phyloP scores from a whole-genome alignment of 2,888 invertebrate species.

The Neoitamus cyanurus region DNA sequence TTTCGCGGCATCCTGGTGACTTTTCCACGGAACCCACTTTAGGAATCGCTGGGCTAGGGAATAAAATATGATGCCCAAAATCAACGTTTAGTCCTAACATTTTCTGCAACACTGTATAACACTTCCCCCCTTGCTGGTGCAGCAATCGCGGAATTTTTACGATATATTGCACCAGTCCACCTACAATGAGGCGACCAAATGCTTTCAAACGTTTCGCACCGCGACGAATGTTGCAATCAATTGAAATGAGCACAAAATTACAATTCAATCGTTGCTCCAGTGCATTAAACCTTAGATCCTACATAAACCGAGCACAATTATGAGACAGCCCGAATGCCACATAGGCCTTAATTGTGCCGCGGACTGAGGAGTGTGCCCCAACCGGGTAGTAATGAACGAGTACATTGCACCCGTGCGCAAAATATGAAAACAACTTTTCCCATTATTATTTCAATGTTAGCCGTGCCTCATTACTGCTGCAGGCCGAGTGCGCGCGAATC shows the following conservation, averaged over 20 bases:
- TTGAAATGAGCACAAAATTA: slow-evolving; percentile 1
- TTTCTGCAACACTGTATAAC: no score
- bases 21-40: no score
- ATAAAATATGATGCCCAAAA: no score
- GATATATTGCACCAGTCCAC: slow-evolving; percentile 1
- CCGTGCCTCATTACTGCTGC: not conserved
- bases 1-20: no score
- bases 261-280: not conserved
- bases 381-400: not conserved
- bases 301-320: slow-evolving; percentile 1
- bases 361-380: not conserved
- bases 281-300: not conserved
- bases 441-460: not conserved
- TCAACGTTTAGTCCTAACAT: no score
- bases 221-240: not conserved
- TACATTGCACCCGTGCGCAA: not conserved
- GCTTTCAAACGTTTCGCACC: not conserved
- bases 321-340: not conserved
- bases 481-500: not conserved
- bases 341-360: not conserved
- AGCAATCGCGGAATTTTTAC: not conserved
- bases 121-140: no score
- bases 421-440: slow-evolving; percentile 1
- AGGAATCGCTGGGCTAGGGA: no score
- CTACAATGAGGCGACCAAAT: not conserved